Evolutionary conservation across 2,888 invertebrate genomes (phyloP).

Genomic region (Marasmarcha lunaedactyla): DNA sequence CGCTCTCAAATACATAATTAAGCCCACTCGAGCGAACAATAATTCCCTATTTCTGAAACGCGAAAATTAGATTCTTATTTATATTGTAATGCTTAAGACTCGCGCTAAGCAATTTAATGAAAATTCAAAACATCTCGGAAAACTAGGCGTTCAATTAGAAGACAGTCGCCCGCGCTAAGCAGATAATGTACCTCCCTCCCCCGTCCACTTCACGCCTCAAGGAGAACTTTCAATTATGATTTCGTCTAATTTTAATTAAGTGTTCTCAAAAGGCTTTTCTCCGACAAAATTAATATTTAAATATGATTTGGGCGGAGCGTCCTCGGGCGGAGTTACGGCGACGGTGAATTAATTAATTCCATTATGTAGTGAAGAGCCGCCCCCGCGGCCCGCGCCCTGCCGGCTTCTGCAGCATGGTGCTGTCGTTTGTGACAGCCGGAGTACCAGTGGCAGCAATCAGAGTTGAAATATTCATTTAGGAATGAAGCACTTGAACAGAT

Average conservation of each 20-base stretch:
- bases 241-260: constrained; percentile 72
- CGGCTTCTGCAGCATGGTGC: constrained; percentile 18
- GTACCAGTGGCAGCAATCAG: too few species aligned
- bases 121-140: too few species aligned
- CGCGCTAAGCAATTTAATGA: too few species aligned
- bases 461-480: too few species aligned
- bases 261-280: constrained; percentile 68
- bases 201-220: constrained; percentile 63
- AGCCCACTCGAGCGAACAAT: constrained; percentile 10
- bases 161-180: constrained; percentile 39
- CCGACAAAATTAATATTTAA: constrained; percentile 70
- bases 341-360: constrained; percentile 66
- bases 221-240: constrained; percentile 71
- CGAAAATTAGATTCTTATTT: too few species aligned
- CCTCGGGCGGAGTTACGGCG: constrained; percentile 66
- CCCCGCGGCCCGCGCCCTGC: constrained; percentile 19
- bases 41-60: background rate
- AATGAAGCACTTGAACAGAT: too few species aligned
- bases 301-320: constrained; percentile 67
- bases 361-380: constrained; percentile 58
- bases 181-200: constrained; percentile 60
- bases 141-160: too few species aligned
- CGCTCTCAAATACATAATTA: constrained; percentile 20
- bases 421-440: too few species aligned
- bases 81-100: too few species aligned